Conservation (phyloP, 2,113 vertebrate species). For the Cnemophilus loriae region DNA sequence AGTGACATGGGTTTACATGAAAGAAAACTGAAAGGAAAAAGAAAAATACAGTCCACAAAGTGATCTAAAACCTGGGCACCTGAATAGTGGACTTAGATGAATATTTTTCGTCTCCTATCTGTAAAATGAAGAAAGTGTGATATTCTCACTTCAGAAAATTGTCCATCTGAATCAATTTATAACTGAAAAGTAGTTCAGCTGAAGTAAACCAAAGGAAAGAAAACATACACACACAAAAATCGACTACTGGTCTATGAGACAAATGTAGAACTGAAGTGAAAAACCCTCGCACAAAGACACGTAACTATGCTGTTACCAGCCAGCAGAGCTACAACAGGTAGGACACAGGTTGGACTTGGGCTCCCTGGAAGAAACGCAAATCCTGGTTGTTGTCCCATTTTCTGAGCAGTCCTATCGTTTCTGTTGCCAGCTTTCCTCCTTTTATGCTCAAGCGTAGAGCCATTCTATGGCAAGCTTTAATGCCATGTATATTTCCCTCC, state of each 20-base stretch:
- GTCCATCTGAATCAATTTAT: background rate
- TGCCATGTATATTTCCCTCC: background rate
- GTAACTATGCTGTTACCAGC: rapidly evolving
- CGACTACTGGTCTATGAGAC: background rate
- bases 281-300: background rate
- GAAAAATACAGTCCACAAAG: background rate
- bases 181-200: background rate
- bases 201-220: background rate
- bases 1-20: background rate
- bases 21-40: background rate
- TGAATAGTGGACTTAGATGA: background rate
- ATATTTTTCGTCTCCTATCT: background rate
- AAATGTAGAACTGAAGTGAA: background rate
- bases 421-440: background rate
- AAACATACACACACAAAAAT: background rate
- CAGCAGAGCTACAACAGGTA: background rate
- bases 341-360: background rate
- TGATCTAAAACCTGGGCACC: background rate
- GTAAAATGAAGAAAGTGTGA: background rate
- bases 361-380: background rate
- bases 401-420: background rate
- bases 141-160: background rate
- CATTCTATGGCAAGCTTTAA: background rate
- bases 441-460: background rate
- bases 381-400: background rate